Base-by-base conservation (phyloP, 2,113 vertebrate genomes). In the Lepidothrix coronata region DNA sequence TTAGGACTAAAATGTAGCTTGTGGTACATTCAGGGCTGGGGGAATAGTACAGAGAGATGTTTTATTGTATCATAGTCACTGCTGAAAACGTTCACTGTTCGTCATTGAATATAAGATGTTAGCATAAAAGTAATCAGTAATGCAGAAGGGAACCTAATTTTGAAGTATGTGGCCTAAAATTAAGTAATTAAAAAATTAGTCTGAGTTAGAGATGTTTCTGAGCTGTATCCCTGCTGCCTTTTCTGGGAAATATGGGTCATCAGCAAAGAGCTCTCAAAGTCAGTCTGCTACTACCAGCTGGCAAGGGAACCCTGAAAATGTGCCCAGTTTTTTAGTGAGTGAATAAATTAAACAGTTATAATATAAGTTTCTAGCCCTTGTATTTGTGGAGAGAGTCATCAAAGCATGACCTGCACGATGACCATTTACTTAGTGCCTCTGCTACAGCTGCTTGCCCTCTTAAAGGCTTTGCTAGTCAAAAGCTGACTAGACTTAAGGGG, bases 161-260 rank as follows among this genome's bases (percentile, higher is more conserved):
- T 85, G 75, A 93, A 96, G 75, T 88, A 71, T 84, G 65, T 90
- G 79, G 37, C 66, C 88, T 95, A 93, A 95, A 92, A 84, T 80
- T 68, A 88, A 74, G 76, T 88, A 63, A 90, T 90, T 88, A 67
- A 88, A 88, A 93, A 92, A 81, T 71, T 71, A 91, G 57, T 48
- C 39, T 65, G 58, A 75, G 43, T 67, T 93, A 92, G 59, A 68
- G 80, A 71, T 79, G 37, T 81, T 92, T 82, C 81, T 88, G 55
- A 85, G 58, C 41, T 66, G 31, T 85, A 67, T 94, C 52, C 72
- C 88, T 85, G 65, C 77, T 92, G 90, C 37, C 93, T 90, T 91
- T 88, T 80, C 68, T 89, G 68, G 81, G 66, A 66, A 93, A 57
- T 89, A 41, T 5, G 3, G 76, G 65, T 88, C 75, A 74, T 71